Conservation (phyloP, 2,888 invertebrate genomes). For the Drosophila silvestris region DNA sequence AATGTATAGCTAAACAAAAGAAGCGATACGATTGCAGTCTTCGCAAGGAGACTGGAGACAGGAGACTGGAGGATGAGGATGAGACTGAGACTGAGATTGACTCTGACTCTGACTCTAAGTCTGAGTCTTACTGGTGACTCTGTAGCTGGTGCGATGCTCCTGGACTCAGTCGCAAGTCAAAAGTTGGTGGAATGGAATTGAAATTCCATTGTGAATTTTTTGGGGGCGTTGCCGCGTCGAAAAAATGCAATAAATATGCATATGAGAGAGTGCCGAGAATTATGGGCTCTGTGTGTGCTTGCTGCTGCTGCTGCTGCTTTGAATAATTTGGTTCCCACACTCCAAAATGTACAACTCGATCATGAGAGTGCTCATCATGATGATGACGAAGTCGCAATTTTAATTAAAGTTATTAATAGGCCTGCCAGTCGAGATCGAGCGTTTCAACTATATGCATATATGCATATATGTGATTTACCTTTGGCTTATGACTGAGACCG, state of each 20-base stretch:
- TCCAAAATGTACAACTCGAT: slow-evolving; percentile 21
- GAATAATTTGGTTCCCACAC: slow-evolving; percentile 84
- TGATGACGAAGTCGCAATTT: slow-evolving; percentile 60
- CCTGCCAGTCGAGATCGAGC: slow-evolving; percentile 50
- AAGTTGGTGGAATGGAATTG: slow-evolving; percentile 81
- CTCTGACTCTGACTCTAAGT: slow-evolving; percentile 8
- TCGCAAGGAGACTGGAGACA: not conserved
- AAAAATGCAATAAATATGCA: slow-evolving; percentile 85
- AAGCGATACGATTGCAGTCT: slow-evolving; percentile 70
- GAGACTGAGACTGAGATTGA: slow-evolving; percentile 26
- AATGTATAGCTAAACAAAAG: slow-evolving; percentile 54
- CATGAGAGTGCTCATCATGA: slow-evolving; percentile 8
- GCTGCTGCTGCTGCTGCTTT: slow-evolving; percentile 65
- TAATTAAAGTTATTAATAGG: slow-evolving; percentile 84
- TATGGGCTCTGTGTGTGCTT: slow-evolving; percentile 42
- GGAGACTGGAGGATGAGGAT: slow-evolving; percentile 8
- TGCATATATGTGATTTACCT: slow-evolving; percentile 56
- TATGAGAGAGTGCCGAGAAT: slow-evolving; percentile 77
- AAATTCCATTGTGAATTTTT: slow-evolving; percentile 83
- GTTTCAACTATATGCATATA: slow-evolving; percentile 25
- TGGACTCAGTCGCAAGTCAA: slow-evolving; percentile 28
- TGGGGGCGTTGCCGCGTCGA: slow-evolving; percentile 84
- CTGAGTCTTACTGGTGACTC: not conserved
- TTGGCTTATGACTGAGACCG: slow-evolving; percentile 2
- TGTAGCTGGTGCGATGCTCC: slow-evolving; percentile 2